Evolutionary conservation across 2,113 vertebrate genomes (phyloP).

Genomic region (Clarias macrocephalus): DNA sequence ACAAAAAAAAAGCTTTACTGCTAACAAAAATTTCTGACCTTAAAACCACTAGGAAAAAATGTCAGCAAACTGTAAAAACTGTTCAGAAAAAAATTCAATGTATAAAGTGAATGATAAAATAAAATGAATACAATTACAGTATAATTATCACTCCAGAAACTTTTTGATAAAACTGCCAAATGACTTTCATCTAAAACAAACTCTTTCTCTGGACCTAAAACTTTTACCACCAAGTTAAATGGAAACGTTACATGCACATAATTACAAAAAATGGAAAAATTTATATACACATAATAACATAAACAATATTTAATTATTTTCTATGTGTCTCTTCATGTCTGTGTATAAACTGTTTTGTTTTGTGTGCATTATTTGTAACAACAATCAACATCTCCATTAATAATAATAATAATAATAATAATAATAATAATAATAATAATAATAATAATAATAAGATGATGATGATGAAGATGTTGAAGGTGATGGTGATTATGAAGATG

Average conservation of each 20-base stretch:
- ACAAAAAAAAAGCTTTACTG: too few species aligned
- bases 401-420: too few species aligned
- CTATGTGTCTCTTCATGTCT: not conserved
- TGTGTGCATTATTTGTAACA: too few species aligned
- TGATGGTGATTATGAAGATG: too few species aligned
- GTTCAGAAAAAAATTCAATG: not conserved
- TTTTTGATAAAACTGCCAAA: not conserved
- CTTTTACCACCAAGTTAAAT: not conserved
- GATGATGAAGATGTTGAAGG: too few species aligned
- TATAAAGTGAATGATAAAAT: too few species aligned
- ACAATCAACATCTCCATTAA: too few species aligned
- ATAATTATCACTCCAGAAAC: not conserved
- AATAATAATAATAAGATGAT: too few species aligned
- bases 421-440: too few species aligned
- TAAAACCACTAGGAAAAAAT: too few species aligned
- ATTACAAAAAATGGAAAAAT: not conserved
- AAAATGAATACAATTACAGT: too few species aligned
- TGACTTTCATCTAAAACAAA: not conserved
- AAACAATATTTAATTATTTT: not conserved
- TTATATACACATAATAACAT: not conserved
- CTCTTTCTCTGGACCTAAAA: not conserved
- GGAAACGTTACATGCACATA: not conserved
- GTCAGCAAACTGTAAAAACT: not conserved
- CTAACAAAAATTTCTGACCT: too few species aligned
- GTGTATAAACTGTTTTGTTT: not conserved